These are phyloP conservation scores for Amphilophus citrinellus DNA, from an alignment of 2,113 vertebrate species.

Conservation along the genomic window DNA sequence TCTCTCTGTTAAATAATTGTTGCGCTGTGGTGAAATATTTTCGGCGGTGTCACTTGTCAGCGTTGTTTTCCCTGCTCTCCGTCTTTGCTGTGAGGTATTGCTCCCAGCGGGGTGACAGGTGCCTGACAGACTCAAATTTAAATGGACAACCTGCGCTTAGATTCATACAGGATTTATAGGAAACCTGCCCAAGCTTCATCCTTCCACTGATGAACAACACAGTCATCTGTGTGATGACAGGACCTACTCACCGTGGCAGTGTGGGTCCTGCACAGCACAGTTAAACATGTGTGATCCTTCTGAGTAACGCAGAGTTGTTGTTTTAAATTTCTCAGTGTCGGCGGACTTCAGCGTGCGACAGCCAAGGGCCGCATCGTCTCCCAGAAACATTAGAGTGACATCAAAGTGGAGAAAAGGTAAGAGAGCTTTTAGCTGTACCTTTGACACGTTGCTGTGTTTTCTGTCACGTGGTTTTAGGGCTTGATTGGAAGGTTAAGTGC, in stretches of 20 bases:
- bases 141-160: constrained; percentile 24
- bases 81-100: constrained; percentile 21
- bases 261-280: constrained; percentile 6
- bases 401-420: constrained; percentile 62
- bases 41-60: constrained; percentile 19
- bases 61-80: constrained; percentile 34
- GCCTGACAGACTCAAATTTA: constrained; percentile 23
- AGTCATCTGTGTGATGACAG: constrained; percentile 19
- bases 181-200: constrained; percentile 18
- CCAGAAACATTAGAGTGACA: constrained; percentile 2
- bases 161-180: constrained; percentile 41
- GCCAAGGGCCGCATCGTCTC: not conserved
- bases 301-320: constrained; percentile 28
- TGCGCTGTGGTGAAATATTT: constrained; percentile 10
- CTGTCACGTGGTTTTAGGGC: not conserved
- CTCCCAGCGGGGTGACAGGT: constrained; percentile 20
- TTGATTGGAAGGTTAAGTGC: not conserved
- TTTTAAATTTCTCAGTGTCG: constrained; percentile 45
- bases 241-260: not conserved
- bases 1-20: constrained; percentile 15
- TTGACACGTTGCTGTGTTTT: not conserved
- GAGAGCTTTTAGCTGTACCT: not conserved
- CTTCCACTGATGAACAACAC: constrained; percentile 37
- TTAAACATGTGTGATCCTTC: constrained; percentile 24
- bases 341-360: constrained; percentile 40